A percentile compares a stretch with the other conserved stretches of the same genome.
Evolutionary conservation across 92 coral and sea anemone genomes (phyloP).

Genomic region (Zoanthus solanderi): DNA sequence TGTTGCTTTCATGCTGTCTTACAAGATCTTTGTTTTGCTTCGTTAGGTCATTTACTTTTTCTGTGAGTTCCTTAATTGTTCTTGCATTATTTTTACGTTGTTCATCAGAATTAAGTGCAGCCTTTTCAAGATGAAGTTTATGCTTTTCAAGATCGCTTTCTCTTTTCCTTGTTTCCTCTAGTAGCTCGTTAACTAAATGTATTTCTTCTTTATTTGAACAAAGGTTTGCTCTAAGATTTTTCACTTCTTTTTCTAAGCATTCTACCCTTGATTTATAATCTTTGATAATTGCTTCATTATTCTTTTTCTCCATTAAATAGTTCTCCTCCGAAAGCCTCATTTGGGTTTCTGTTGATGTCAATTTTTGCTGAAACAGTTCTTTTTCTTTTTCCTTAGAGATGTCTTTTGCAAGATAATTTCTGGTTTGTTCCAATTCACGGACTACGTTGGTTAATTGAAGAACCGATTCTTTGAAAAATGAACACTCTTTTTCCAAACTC

Average conservation of each 20-base stretch:
- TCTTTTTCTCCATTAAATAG: neutral
- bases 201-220: neutral
- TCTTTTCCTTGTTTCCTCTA: constrained; percentile 11
- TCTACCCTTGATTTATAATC: constrained; percentile 18
- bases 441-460: neutral
- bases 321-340: constrained; percentile 9
- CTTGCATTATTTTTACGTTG: neutral
- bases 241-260: constrained; percentile 8
- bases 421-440: constrained; percentile 14
- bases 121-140: constrained; percentile 17
- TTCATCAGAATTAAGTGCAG: neutral
- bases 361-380: constrained; percentile 18
- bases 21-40: constrained; percentile 2
- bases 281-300: constrained; percentile 6
- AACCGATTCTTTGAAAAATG: constrained; percentile 4
- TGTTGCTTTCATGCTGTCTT: constrained; percentile 2
- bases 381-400: neutral
- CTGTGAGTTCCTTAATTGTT: constrained; percentile 22
- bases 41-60: neutral
- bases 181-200: neutral
- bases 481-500: constrained; percentile 13
- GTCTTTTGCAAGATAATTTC: neutral
- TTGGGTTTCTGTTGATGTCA: neutral
- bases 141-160: neutral
- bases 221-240: neutral